A percentile compares a stretch with the other conserved stretches of the same genome.
These are phyloP conservation scores for Sardina pilchardus DNA, from an alignment of 2,113 vertebrate genomes.

Conservation along the genomic window DNA sequence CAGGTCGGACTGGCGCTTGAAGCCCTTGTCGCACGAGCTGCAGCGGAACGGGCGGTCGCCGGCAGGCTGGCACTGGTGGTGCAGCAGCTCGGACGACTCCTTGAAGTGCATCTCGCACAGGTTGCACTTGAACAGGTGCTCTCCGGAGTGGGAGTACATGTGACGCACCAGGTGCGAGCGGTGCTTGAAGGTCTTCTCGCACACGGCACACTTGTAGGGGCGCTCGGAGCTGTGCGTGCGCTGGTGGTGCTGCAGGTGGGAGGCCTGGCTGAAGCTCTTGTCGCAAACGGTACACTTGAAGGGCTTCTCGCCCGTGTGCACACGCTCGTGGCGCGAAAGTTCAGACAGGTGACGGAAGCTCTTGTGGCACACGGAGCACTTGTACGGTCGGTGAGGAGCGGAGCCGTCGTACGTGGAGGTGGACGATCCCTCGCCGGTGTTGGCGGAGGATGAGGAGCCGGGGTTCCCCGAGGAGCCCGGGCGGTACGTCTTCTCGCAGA, in stretches of 20 bases:
- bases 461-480: conserved; percentile 70
- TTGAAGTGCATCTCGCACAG: conserved; percentile 94
- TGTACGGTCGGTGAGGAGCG: conserved; percentile 83
- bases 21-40: conserved; percentile 87
- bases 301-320: conserved; percentile 94
- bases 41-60: conserved; percentile 92
- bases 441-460: conserved; percentile 55
- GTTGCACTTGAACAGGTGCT: conserved; percentile 95
- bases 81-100: conserved; percentile 91
- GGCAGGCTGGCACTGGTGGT: conserved; percentile 90
- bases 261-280: conserved; percentile 97
- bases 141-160: conserved; percentile 93
- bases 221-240: conserved; percentile 94
- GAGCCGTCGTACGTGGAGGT: conserved; percentile 68
- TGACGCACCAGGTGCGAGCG: conserved; percentile 94
- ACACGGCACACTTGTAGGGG: conserved; percentile 93
- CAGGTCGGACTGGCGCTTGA: conserved; percentile 91
- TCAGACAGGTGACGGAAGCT: conserved; percentile 93
- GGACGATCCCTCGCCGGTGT: conserved; percentile 60
- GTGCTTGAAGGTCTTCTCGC: conserved; percentile 97
- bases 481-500: conserved; percentile 95
- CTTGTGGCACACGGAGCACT: conserved; percentile 94
- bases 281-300: conserved; percentile 94
- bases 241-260: conserved; percentile 94
- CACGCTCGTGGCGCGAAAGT: conserved; percentile 89